Conservation (phyloP, 1,140 invertebrate genomes). For the Bombus confusus region DNA sequence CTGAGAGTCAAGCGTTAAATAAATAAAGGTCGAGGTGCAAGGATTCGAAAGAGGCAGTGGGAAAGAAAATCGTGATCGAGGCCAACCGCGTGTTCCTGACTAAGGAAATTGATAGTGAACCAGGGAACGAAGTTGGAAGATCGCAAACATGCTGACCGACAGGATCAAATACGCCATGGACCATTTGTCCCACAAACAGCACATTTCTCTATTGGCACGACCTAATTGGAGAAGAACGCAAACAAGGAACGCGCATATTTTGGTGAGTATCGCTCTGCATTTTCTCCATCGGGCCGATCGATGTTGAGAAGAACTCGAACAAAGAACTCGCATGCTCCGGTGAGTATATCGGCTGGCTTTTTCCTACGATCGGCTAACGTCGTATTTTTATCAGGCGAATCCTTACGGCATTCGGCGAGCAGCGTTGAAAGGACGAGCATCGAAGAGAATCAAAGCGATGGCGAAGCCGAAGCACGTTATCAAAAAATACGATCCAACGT, state of each 20-base stretch:
- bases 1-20: neutral
- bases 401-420: conserved; percentile 62
- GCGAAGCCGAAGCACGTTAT: conserved; percentile 68
- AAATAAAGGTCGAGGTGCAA: neutral
- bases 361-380: too few relatives aligned
- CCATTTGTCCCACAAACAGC: conserved; percentile 71
- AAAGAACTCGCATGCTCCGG: too few relatives aligned
- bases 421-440: conserved; percentile 66
- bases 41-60: neutral
- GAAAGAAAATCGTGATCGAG: too few relatives aligned
- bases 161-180: conserved; percentile 76
- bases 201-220: conserved; percentile 69
- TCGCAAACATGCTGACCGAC: conserved; percentile 66
- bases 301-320: too few relatives aligned
- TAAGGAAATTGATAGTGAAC: neutral
- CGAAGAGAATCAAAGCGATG: conserved; percentile 74
- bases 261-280: conserved; percentile 55
- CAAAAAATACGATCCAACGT: conserved; percentile 73
- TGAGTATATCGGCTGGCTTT: too few relatives aligned
- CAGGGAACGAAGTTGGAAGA: neutral
- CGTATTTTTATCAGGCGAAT: conserved; percentile 59
- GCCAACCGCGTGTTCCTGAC: neutral
- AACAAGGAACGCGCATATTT: conserved; percentile 61
- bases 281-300: neutral
- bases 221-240: conserved; percentile 73